Evolutionary conservation across 2,888 invertebrate genomes (phyloP), one percentile per base, ranked within the genome.

Genomic region (Julus scanicus): DNA sequence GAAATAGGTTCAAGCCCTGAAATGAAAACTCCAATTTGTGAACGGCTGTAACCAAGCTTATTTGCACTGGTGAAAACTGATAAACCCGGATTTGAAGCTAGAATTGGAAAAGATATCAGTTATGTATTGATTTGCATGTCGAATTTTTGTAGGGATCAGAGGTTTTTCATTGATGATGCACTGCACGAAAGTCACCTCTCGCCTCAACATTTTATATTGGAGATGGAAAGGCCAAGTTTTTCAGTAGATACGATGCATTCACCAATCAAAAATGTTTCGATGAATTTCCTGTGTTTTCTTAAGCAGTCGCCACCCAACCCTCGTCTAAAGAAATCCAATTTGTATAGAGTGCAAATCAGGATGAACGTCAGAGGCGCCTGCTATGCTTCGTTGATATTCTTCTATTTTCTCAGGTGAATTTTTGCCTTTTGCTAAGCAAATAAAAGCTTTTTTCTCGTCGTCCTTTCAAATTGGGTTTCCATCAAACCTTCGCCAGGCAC

Each of bases 201-300:
- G 13, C 53, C 53, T 17, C 53, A 3, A 13, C 9, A 13, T 9
- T 17, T 17, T 53, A 15, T 17, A 3, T 53, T 13, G 15, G 17
- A 29, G 71, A 71, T 71, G 29, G 20, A 6, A 71, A 71, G 20
- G 20, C 9, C 20, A 71, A 6, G 20, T 71, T 71, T 20, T 20
- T 11, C 53, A 53, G 53, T 29, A 20, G 71, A 71, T 80, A 37
- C 20, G 71, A 20, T 29, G 6, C 29, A 29, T 71, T 71, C 29
- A 29, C 20, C 20, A 71, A 29, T 71, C n/a, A 8, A n/a, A 80
- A 80, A 80, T 63, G 53, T 53, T 53, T 17, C 63, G 15, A 11
- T 37, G 80, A 80, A 80, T 80, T 80, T 80, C 80, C 80, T 80
- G 80, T 80, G 80, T 80, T 80, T 80, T 80, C 80, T 80, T 37